Base-by-base conservation (phyloP, 2,797 vertebrate species). In the Bovichtus diacanthus region DNA sequence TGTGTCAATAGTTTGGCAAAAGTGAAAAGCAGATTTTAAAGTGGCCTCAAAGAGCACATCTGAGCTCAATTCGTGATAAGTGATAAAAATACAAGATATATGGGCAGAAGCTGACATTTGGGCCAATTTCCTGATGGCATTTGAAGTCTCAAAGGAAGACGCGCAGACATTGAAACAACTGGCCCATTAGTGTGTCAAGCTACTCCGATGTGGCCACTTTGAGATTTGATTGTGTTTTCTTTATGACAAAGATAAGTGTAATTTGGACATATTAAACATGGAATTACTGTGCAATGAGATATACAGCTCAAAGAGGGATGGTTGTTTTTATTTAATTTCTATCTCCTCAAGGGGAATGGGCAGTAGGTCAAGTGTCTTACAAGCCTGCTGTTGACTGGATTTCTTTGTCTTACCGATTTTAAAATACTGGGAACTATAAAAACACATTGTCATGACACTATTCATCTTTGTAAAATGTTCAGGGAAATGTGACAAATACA, bases 1-100 rank as follows among this genome's bases (percentile, higher is more conserved):
- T 55, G 61, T 71, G 79, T 84, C 84, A 69, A 83, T 76, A 81
- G 61, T 78, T 77, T 82, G 81, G 80, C 80, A 82, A 76, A 81
- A 78, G 55, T 36, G 82, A 70, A 87, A 83, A 78, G 43, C 21
- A 9, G 50, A 62, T 50, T n/a, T 68, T 70, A 54, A 70, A 70
- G 43, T 55, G 41, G 5, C 12, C 21, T 70, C 18, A 44, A 74
- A 76, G 53, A 58, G 51, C 41, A 23, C 39, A 53, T 83, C 55
- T 18, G 15, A 66, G 69, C 47, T 80, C 27, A 16, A 55, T 74
- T 58, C 41, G 74, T 66, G 54, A 60, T 3, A n/a, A 38, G 62
- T 43, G 58, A 65, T 44, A n/a, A 75, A 70, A 68, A 77, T 34
- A 68, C 75, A 65, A 58, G 23, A 63, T 63, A 56, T 63, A 58